phyloP scores from a whole-genome alignment of 2,888 invertebrate genomes.

The Papilio elwesi region DNA sequence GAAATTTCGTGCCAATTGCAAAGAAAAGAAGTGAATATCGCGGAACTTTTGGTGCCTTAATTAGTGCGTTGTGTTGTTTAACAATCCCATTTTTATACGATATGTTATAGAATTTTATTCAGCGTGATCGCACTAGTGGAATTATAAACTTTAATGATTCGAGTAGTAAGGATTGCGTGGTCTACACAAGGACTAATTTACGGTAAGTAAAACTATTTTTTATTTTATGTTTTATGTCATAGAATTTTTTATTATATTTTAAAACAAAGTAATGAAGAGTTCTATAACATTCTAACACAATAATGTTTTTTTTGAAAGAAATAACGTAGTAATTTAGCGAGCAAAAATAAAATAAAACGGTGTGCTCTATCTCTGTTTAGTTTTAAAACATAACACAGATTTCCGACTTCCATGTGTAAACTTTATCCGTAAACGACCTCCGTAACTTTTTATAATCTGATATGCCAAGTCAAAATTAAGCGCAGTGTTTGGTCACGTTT shows the following conservation, averaged over 20 bases:
- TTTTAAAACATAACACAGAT: too few relatives aligned
- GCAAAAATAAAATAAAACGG: too few relatives aligned
- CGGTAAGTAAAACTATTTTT: slow-evolving; percentile 51
- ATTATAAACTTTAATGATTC: slow-evolving; percentile 64
- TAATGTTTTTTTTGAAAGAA: too few relatives aligned
- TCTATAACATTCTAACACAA: too few relatives aligned
- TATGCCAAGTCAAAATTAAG: too few relatives aligned
- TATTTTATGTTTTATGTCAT: not conserved
- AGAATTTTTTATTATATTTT: not conserved
- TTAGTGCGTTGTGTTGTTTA: slow-evolving; percentile 72
- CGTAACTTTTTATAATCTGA: too few relatives aligned
- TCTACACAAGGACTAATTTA: slow-evolving; percentile 58
- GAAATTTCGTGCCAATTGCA: slow-evolving; percentile 81
- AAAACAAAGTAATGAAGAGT: not conserved
- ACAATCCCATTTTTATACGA: slow-evolving; percentile 54
- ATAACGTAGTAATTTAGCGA: too few relatives aligned
- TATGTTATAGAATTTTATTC: slow-evolving; percentile 52
- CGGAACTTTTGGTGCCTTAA: slow-evolving; percentile 72
- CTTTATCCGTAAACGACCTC: too few relatives aligned
- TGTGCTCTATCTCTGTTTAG: too few relatives aligned
- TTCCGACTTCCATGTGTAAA: too few relatives aligned
- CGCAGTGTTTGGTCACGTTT: not conserved
- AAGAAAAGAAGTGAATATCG: slow-evolving; percentile 77
- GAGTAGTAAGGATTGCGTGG: slow-evolving; percentile 77
- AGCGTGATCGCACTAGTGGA: slow-evolving; percentile 77